Evolutionary conservation across 2,113 vertebrate genomes (phyloP).

Genomic region (Piliocolobus tephrosceles): DNA sequence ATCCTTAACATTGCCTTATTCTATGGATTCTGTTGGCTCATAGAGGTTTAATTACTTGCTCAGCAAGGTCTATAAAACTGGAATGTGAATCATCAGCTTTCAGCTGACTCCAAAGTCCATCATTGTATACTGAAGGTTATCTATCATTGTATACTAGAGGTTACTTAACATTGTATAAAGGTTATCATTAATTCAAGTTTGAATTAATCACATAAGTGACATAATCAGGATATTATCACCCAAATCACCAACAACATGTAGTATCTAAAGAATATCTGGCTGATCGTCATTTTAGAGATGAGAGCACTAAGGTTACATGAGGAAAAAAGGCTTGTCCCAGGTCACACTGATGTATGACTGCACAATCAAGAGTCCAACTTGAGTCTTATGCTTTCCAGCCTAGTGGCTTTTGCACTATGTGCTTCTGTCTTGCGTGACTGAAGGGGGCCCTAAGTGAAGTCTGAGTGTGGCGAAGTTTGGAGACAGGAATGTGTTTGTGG

Average conservation of each 20-base stretch:
- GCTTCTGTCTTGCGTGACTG: not conserved
- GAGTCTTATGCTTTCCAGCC: not conserved
- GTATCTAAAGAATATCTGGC: not conserved
- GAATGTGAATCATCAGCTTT: not conserved
- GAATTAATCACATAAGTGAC: not conserved
- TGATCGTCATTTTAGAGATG: not conserved
- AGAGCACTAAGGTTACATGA: rapidly evolving
- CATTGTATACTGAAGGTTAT: not conserved
- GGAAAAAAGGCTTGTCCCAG: not conserved
- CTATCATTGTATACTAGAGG: not conserved
- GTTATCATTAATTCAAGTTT: not conserved
- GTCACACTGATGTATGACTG: too few species aligned
- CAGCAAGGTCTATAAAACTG: not conserved
- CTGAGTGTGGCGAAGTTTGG: not conserved
- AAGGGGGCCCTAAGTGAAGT: not conserved
- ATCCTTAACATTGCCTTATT: not conserved
- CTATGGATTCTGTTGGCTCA: not conserved
- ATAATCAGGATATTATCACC: not conserved
- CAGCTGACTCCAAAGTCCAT: not conserved
- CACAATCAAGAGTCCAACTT: not conserved
- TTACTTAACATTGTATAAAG: not conserved
- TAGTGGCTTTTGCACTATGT: not conserved
- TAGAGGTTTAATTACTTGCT: not conserved
- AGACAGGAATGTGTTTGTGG: not conserved
- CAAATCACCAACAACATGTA: not conserved